Evolutionary conservation across 1,140 invertebrate species (phyloP).

Genomic region (Patella vulgata): DNA sequence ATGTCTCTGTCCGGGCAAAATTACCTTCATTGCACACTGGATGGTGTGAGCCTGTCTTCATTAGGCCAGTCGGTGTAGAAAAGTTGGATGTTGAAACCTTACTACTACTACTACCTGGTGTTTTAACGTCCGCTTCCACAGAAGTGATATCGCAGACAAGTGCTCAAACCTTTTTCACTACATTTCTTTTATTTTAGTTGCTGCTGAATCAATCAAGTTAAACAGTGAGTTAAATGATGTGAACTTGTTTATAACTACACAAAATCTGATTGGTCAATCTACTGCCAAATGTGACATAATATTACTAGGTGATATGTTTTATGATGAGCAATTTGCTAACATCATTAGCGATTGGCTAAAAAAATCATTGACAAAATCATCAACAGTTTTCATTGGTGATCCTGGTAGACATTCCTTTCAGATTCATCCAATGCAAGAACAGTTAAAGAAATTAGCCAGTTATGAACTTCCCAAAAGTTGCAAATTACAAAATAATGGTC

Average conservation of each 20-base stretch:
- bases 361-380: background rate
- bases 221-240: slow-evolving; percentile 31
- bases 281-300: slow-evolving; percentile 34
- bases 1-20: no score
- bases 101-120: no score
- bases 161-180: no score
- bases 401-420: slow-evolving; percentile 32
- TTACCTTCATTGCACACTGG: no score
- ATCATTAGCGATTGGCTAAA: slow-evolving; percentile 35
- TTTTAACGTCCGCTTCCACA: no score
- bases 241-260: slow-evolving; percentile 5
- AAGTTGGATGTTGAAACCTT: no score
- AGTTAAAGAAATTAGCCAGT: slow-evolving; percentile 24
- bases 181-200: slow-evolving; percentile 32
- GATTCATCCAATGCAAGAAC: slow-evolving; percentile 30
- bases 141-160: no score
- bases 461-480: slow-evolving; percentile 29
- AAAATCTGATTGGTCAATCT: slow-evolving; percentile 29
- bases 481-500: slow-evolving; percentile 39
- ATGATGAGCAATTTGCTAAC: slow-evolving; percentile 38
- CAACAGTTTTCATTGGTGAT: slow-evolving; percentile 35
- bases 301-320: slow-evolving; percentile 56
- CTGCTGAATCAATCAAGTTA: slow-evolving; percentile 25
- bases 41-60: no score
- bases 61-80: no score